Evolutionary conservation across 53 echinoderm and acorn worm genomes (phyloP), one percentile per base, ranked within the genome.

Genomic region (Temnopleurus reevesii): DNA sequence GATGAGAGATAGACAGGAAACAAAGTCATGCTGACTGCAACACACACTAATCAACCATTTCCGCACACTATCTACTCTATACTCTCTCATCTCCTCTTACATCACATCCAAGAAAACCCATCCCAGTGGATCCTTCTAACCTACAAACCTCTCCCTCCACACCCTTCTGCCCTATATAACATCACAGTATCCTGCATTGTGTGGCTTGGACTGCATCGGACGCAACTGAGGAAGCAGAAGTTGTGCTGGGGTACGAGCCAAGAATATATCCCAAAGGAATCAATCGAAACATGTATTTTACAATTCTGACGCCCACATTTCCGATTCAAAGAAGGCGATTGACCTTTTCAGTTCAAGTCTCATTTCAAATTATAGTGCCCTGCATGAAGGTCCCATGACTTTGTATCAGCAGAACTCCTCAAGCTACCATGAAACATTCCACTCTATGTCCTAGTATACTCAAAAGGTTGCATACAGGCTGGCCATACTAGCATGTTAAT

Each of bases 21-120:
- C 36, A 19, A 29, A 36, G 47, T 87, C 88, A 87, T 87, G 18
- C 64, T 87, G 88, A 87, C 88, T 87, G 46, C 47, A 2, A 27
- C 88, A 45, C 10, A 28, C 19, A 87, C 44, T 87, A 87, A 87
- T 87, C 65, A 65, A 87, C 66, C 66, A 87, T 87, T 87, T 87
- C 88, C 88, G 88, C 71, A 35, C 23, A 60, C 17, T 8, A 21
- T 45, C 60, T 45, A 36, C 47, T 83, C 53, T 26, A 5, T 31
- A 18, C 81, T 56, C 24, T 41, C 7, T 47, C 51, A 15, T 18
- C 51, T 6, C 15, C 8, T 19, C 38, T 71, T 41, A 38, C 71
- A 71, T 30, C n/a, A 71, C n/a, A 71, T 71, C 71, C 71, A 43
- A 71, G 71, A 71, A 71, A 71, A 71, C 15, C 36, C 41, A 41